These are phyloP conservation scores for Graptemys geographica DNA, from an alignment of 2,797 vertebrate species.

Conservation along the genomic window DNA sequence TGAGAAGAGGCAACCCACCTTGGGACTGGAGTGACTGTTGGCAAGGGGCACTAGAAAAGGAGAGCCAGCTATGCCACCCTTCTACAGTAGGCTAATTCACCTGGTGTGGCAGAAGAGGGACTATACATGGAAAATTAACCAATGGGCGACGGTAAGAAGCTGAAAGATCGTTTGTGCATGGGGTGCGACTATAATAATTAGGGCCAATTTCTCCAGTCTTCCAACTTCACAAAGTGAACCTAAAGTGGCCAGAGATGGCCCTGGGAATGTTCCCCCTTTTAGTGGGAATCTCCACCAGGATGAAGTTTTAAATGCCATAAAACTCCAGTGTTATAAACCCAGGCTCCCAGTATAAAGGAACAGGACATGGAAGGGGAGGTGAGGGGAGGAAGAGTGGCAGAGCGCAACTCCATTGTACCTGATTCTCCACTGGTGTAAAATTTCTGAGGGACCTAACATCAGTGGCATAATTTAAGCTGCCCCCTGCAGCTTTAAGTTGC, in stretches of 20 bases:
- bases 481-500: too few species aligned
- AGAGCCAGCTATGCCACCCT: background rate
- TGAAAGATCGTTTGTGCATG: background rate
- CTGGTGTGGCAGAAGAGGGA: background rate
- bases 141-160: background rate
- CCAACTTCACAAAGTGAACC: background rate
- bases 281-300: background rate
- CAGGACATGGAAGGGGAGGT: background rate
- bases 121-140: background rate
- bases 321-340: background rate
- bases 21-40: background rate
- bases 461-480: too few species aligned
- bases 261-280: background rate
- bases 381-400: background rate
- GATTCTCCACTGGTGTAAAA: too few species aligned
- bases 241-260: background rate
- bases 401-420: background rate
- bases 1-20: background rate
- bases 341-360: background rate
- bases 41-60: background rate
- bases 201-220: background rate
- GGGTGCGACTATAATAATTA: background rate
- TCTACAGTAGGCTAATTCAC: background rate
- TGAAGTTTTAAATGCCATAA: background rate
- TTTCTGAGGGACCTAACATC: too few species aligned